Evolutionary conservation across 2,888 invertebrate species (phyloP), one percentile per base, ranked within the genome.

Genomic region (Maniola hyperantus): DNA sequence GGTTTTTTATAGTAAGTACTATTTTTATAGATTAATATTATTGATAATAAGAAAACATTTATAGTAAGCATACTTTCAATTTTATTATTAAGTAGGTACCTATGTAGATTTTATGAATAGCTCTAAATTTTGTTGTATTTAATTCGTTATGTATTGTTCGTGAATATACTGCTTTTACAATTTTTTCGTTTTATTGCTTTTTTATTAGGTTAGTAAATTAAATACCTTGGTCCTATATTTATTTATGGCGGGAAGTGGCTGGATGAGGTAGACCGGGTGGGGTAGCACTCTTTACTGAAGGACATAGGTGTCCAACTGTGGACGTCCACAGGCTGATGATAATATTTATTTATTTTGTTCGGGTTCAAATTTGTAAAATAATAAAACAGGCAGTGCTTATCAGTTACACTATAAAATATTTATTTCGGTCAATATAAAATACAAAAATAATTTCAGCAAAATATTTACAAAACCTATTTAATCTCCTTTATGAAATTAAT

Each of bases 161-260:
- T 61, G 50, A 64, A 64, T 64, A 64, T 34, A 64, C 18, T 34
- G 63, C 55, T 64, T 55, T 64, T 34, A 55, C 6, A 46, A 55
- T 11, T 42, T 0, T 11, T 7, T 33, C 18, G 13, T 53, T 53
- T 53, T 42, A 13, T 39, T 44, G n/a, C n/a, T n/a, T n/a, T n/a
- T n/a, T n/a, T n/a, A n/a, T n/a, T n/a, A n/a, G n/a, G n/a, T n/a
- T n/a, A n/a, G n/a, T n/a, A n/a, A n/a, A n/a, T n/a, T n/a, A n/a
- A n/a, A n/a, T n/a, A n/a, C n/a, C n/a, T n/a, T n/a, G n/a, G n/a
- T n/a, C n/a, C n/a, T n/a, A n/a, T n/a, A n/a, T n/a, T n/a, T n/a
- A n/a, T n/a, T n/a, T n/a, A n/a, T n/a, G n/a, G n/a, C n/a, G n/a
- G n/a, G n/a, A n/a, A n/a, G n/a, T n/a, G n/a, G n/a, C n/a, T n/a